Evolutionary conservation across 2,888 invertebrate species (phyloP).

Genomic region (Polyommatus icarus): DNA sequence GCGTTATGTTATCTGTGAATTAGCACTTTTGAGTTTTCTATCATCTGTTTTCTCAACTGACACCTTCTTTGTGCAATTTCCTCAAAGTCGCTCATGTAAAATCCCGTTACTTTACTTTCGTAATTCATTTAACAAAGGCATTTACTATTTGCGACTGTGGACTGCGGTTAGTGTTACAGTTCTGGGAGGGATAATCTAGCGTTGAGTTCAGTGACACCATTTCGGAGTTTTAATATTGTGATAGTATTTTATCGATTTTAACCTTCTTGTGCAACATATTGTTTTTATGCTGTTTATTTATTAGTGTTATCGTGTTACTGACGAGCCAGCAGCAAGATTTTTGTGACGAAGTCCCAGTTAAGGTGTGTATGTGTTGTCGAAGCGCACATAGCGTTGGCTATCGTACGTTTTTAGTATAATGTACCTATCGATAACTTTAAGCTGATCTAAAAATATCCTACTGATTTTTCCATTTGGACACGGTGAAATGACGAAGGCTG

Average conservation of each 20-base stretch:
- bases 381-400: conserved; percentile 24
- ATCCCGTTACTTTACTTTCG: conserved; percentile 77
- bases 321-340: conserved; percentile 64
- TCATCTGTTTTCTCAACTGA: conserved; percentile 49
- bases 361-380: conserved; percentile 55
- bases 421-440: conserved; percentile 39
- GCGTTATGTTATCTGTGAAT: conserved; percentile 29
- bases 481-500: conserved; percentile 11
- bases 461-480: conserved; percentile 34
- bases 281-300: conserved; percentile 73
- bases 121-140: conserved; percentile 72
- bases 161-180: conserved; percentile 54
- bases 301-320: conserved; percentile 62
- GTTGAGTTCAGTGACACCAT: conserved; percentile 54
- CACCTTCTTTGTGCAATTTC: conserved; percentile 68
- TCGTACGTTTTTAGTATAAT: conserved; percentile 32
- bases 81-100: conserved; percentile 67
- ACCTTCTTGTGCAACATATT: conserved; percentile 59
- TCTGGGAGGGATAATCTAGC: conserved; percentile 53
- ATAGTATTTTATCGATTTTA: conserved; percentile 73
- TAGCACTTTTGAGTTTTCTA: conserved; percentile 27
- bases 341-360: conserved; percentile 69
- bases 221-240: conserved; percentile 59
- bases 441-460: conserved; percentile 42
- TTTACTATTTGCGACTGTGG: conserved; percentile 62